Conservation (phyloP, 1,140 invertebrate genomes). For the Dufourea novaeangliae region DNA sequence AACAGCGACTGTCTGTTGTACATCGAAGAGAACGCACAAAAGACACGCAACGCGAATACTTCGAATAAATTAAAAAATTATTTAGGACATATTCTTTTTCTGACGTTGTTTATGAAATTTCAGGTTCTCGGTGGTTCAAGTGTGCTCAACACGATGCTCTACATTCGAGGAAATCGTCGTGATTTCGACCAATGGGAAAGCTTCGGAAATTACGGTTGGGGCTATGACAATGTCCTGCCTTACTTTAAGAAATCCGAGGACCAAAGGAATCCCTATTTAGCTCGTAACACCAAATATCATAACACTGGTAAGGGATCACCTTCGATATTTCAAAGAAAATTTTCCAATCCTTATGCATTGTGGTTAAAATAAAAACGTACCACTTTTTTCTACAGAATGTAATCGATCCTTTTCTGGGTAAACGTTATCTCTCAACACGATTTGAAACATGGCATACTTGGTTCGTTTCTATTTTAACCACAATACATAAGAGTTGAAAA, state of each 20-base stretch:
- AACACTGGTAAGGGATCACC: conserved; percentile 82
- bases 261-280: conserved; percentile 91
- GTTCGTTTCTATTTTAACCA: too few species aligned
- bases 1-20: too few species aligned
- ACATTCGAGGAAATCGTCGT: conserved; percentile 93
- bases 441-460: too few species aligned
- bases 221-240: conserved; percentile 91
- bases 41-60: not conserved
- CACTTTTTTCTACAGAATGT: too few species aligned
- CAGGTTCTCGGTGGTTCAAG: conserved; percentile 92
- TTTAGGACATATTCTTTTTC: too few species aligned
- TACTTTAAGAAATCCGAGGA: conserved; percentile 95
- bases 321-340: too few species aligned
- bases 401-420: too few species aligned
- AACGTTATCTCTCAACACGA: too few species aligned
- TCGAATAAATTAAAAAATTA: not conserved
- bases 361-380: too few species aligned
- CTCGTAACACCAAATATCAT: conserved; percentile 87
- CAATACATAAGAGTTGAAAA: too few species aligned
- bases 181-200: conserved; percentile 96
- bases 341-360: too few species aligned
- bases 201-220: conserved; percentile 94
- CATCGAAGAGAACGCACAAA: too few species aligned
- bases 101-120: not conserved
- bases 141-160: conserved; percentile 94